These are phyloP conservation scores for Conchocele bisecta DNA, from an alignment of 2,888 invertebrate species.

Conservation along the genomic window DNA sequence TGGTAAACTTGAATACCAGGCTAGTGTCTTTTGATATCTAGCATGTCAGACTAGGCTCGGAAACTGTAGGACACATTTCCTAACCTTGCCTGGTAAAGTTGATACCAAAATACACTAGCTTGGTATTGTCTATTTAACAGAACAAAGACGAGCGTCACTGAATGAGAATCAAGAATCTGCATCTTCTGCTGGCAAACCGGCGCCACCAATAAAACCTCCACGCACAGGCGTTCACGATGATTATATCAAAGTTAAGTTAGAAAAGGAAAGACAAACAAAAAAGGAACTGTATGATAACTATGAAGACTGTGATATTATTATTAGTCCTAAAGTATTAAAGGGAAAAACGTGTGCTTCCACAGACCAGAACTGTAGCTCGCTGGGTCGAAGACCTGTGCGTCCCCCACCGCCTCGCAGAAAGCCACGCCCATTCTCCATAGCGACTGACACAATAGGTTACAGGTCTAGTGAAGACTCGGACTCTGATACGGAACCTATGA, in stretches of 20 bases:
- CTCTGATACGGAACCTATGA: not conserved
- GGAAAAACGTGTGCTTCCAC: not conserved
- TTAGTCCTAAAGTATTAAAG: not conserved
- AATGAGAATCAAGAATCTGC: too few relatives aligned
- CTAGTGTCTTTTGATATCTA: too few relatives aligned
- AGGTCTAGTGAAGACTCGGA: conserved; percentile 27
- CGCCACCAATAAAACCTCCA: conserved; percentile 71
- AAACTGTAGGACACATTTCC: too few relatives aligned
- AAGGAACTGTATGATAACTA: not conserved
- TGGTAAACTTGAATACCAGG: too few relatives aligned
- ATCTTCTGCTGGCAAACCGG: too few relatives aligned
- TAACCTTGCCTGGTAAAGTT: too few relatives aligned
- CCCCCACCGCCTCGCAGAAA: conserved; percentile 60
- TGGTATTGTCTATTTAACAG: too few relatives aligned
- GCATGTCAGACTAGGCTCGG: too few relatives aligned
- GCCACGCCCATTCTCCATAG: conserved; percentile 57
- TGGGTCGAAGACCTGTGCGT: conserved; percentile 40
- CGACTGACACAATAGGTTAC: conserved; percentile 46
- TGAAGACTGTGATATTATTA: not conserved
- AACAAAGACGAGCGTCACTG: too few relatives aligned
- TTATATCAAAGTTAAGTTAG: conserved; percentile 66
- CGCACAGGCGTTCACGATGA: conserved; percentile 76
- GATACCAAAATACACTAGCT: too few relatives aligned
- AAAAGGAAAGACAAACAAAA: conserved; percentile 34
- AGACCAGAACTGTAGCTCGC: not conserved